These are phyloP conservation scores for Trematocara caparti DNA, from an alignment of 2,797 vertebrate genomes.

Conservation along the genomic window DNA sequence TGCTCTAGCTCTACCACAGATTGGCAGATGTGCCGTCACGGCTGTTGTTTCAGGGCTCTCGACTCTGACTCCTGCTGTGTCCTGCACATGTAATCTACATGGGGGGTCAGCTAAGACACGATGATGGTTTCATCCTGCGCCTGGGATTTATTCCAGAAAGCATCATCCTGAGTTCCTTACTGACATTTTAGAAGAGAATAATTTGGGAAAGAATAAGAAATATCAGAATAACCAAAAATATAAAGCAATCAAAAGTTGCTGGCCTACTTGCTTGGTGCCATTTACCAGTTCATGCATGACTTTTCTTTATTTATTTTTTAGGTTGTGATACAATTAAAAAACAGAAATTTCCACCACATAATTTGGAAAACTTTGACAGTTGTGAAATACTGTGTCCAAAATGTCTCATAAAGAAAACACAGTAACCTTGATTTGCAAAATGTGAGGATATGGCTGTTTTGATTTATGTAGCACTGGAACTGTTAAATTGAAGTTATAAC, in stretches of 20 bases:
- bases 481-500: neutral
- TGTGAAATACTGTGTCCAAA: neutral
- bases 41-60: slow-evolving; percentile 46
- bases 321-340: neutral
- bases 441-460: neutral
- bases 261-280: neutral
- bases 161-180: neutral
- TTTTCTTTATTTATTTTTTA: neutral
- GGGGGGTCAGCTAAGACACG: slow-evolving; percentile 13
- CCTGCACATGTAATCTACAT: slow-evolving; percentile 5
- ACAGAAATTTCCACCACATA: neutral
- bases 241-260: neutral
- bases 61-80: slow-evolving; percentile 39
- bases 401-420: fast-evolving
- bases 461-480: neutral
- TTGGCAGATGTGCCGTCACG: slow-evolving; percentile 13
- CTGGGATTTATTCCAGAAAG: neutral
- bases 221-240: neutral
- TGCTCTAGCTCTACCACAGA: slow-evolving; percentile 4
- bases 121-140: neutral
- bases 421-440: neutral
- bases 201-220: neutral
- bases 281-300: neutral
- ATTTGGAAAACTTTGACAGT: fast-evolving
- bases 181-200: neutral